phyloP scores from a whole-genome alignment of 2,113 vertebrate species.

The Peromyscus maniculatus region DNA sequence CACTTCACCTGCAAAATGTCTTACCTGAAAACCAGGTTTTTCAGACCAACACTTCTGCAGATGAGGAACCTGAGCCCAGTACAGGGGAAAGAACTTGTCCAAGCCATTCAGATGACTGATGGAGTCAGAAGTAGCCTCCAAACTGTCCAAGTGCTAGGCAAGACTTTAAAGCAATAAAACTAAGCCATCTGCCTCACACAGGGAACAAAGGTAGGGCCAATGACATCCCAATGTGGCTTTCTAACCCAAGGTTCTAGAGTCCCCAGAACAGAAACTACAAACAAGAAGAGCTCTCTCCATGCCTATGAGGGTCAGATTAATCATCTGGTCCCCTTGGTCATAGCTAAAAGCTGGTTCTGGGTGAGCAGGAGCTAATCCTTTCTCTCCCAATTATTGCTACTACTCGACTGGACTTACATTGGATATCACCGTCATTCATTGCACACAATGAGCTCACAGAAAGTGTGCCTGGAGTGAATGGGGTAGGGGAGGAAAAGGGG shows the following conservation, averaged over 20 bases:
- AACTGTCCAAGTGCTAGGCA: background rate
- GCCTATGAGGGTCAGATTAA: background rate
- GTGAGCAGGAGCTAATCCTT: background rate
- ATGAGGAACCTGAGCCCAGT: conserved; percentile 26
- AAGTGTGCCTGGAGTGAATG: background rate
- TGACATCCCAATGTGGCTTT: background rate
- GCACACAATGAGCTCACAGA: background rate
- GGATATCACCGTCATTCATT: background rate
- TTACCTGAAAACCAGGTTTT: background rate
- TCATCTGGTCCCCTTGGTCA: background rate
- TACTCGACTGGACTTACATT: background rate
- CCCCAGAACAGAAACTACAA: background rate
- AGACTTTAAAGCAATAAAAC: background rate
- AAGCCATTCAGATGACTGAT: background rate
- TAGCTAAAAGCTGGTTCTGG: conserved; percentile 18
- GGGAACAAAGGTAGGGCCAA: conserved; percentile 24
- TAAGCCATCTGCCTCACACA: background rate
- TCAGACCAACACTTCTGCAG: background rate
- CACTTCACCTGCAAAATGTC: background rate
- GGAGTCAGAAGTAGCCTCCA: background rate
- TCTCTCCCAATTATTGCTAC: conserved; percentile 42
- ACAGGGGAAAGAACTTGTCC: background rate
- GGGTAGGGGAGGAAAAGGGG: background rate
- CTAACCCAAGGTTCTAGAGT: background rate
- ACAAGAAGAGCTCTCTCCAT: background rate